Percentiles rank a stretch among this genome's conserved stretches.
phyloP scores from a whole-genome alignment of 1,140 invertebrate genomes.

The Eriosoma lanigerum region DNA sequence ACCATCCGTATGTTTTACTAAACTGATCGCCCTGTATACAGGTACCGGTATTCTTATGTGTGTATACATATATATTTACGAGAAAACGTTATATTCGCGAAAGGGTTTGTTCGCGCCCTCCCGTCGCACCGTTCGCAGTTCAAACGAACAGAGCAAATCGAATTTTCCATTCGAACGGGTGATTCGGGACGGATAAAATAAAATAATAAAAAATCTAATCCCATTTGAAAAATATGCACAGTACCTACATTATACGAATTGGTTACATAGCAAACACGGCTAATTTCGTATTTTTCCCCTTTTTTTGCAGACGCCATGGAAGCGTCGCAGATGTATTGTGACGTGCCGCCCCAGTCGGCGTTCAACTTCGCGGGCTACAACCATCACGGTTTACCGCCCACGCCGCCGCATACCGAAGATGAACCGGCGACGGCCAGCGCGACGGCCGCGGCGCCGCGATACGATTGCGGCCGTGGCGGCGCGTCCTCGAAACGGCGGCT shows the following conservation, averaged over 20 bases:
- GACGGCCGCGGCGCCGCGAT: neutral
- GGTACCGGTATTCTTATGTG: no score
- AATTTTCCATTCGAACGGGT: constrained; percentile 29
- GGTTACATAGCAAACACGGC: neutral
- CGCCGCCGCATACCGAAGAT: constrained; percentile 20
- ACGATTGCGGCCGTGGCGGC: neutral
- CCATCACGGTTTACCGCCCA: constrained; percentile 16
- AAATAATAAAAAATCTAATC: constrained; percentile 44
- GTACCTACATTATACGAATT: neutral
- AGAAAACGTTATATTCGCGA: neutral
- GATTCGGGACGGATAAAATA: neutral
- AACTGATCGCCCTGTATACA: no score
- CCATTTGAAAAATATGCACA: constrained; percentile 5
- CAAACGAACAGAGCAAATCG: constrained; percentile 41
- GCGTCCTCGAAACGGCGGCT: neutral
- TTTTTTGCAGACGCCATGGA: constrained; percentile 45
- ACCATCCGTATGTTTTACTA: no score
- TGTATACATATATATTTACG: constrained; percentile 1
- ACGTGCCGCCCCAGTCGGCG: constrained; percentile 36
- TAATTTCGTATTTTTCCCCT: neutral
- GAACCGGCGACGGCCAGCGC: neutral
- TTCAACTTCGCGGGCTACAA: constrained; percentile 39
- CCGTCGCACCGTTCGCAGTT: neutral
- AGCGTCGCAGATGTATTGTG: constrained; percentile 46
- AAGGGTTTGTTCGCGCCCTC: neutral